Evolutionary conservation across 1,140 invertebrate species (phyloP), one percentile per base, ranked within the genome.

Genomic region (Hyles vespertilio): DNA sequence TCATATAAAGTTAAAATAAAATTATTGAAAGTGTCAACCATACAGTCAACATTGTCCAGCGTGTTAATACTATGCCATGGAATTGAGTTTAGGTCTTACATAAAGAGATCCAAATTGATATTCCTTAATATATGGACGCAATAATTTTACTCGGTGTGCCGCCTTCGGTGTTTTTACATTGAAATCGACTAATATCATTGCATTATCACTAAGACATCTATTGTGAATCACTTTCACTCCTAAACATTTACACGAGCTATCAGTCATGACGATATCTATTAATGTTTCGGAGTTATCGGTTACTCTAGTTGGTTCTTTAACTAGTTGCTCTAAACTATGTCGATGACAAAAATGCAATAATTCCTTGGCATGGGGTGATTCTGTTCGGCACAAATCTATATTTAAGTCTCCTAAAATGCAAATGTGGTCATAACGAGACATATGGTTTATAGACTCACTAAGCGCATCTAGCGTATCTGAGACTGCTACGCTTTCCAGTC

Each of bases 341-440:
- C 61, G 51, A 55, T 34, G 36, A 40, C 36, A 40, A 40, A 65
- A 65, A 12, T 6, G 11, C 7, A 50, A 10, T 33, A 60, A 53
- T 6, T 60, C 50, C 1, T 8, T 47, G 3, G 51, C 6, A 11
- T 12, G 8, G 45, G 51, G 5, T 8, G 34, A 51, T 11, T 40
- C n/a, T 9, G 48, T 43, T 53, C 59, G 34, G 7, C 52, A 12
- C 5, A 66, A 8, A 47, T 66, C 50, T 1, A 70, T 56, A 57
- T 66, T 70, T 7, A 70, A 57, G 56, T 70, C 67, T 8, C 57
- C 58, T 22, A 69, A 9, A 34, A 69, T 0, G n/a, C 57, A 46
- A 3, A 58, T 11, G 32, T 60, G 54, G 9, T 69, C 48, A 52
- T 32, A 51, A 43, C 58, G 6, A 1, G 49, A 32, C 40, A 69